Evolutionary conservation across 2,888 invertebrate genomes (phyloP).

Genomic region (Candidula unifasciata): DNA sequence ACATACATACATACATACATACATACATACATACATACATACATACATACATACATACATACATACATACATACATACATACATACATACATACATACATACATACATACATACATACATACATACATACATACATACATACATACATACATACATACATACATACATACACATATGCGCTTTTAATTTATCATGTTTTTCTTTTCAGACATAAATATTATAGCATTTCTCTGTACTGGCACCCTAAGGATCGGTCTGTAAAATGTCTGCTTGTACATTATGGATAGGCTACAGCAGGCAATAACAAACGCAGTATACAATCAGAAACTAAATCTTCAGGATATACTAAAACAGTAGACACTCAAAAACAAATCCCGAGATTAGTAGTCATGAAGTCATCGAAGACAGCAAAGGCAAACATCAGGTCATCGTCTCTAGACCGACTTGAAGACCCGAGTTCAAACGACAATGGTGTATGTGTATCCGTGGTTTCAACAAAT

Average conservation of each 20-base stretch:
- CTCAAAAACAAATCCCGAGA: background rate
- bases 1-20: no score
- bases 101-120: no score
- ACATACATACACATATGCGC: no score
- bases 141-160: no score
- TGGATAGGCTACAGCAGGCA: background rate
- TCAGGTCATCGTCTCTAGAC: background rate
- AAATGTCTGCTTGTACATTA: background rate
- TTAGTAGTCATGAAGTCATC: background rate
- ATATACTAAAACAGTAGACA: background rate
- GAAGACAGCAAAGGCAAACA: background rate
- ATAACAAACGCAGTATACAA: background rate
- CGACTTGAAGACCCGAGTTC: background rate
- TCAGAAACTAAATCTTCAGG: background rate
- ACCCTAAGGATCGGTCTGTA: background rate
- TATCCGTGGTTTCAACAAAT: background rate
- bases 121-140: no score
- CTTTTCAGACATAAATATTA: no score
- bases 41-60: no score
- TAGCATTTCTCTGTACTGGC: no score
- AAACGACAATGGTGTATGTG: background rate
- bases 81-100: no score
- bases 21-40: no score
- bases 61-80: no score
- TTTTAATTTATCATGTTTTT: no score